Percentiles rank a stretch among this genome's conserved stretches.
Evolutionary conservation across 2,797 vertebrate species (phyloP).

Genomic region (Falco naumanni): DNA sequence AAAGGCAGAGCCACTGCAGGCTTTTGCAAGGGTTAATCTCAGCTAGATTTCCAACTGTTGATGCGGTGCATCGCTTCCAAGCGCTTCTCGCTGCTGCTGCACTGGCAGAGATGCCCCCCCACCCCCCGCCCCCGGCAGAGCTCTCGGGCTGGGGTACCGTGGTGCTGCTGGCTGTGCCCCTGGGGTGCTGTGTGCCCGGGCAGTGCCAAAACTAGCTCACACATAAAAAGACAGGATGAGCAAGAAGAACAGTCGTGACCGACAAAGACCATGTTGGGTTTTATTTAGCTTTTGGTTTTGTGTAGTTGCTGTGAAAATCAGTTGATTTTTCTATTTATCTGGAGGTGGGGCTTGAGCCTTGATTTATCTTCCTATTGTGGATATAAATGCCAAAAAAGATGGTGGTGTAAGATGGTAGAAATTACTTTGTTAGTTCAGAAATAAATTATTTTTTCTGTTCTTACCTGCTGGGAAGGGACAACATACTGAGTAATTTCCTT

Average conservation of each 20-base stretch:
- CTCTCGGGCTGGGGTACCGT: fast-evolving
- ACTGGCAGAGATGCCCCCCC: fast-evolving
- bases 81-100: not conserved
- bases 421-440: not conserved
- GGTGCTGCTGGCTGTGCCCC: not conserved
- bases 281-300: not conserved
- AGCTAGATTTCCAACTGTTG: not conserved
- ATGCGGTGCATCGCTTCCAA: fast-evolving
- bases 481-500: not conserved
- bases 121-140: not conserved
- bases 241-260: not conserved
- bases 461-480: not conserved
- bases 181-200: fast-evolving
- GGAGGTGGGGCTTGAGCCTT: not conserved
- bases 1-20: not conserved
- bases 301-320: not conserved
- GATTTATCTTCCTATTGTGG: not conserved
- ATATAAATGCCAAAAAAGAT: not conserved
- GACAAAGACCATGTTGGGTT: not conserved
- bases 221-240: not conserved
- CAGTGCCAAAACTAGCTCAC: not conserved
- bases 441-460: not conserved
- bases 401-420: not conserved
- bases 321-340: not conserved
- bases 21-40: not conserved